These are phyloP conservation scores for Harpagifer antarcticus DNA, from an alignment of 2,797 vertebrate species.

Conservation along the genomic window DNA sequence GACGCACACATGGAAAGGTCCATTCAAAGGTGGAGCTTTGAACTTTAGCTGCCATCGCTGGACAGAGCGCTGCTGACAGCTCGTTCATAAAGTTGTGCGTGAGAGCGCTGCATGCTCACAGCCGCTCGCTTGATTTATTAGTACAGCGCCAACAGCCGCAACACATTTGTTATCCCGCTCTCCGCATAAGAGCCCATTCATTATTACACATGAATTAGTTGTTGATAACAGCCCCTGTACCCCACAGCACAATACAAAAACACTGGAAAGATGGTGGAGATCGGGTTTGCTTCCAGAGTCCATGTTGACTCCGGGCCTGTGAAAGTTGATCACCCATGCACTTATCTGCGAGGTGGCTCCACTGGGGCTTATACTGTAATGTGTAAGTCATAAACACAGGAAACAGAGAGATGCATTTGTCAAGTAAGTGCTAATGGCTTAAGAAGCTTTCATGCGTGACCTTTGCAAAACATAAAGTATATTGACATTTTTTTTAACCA, in stretches of 20 bases:
- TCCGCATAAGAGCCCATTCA: slow-evolving; percentile 71
- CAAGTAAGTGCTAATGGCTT: slow-evolving; percentile 55
- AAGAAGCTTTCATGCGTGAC: slow-evolving; percentile 45
- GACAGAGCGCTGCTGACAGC: slow-evolving; percentile 44
- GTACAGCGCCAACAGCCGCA: slow-evolving; percentile 40
- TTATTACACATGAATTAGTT: slow-evolving; percentile 78
- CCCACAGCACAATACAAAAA: slow-evolving; percentile 54
- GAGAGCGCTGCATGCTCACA: slow-evolving; percentile 46
- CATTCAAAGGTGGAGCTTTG: slow-evolving; percentile 47
- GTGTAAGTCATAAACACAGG: slow-evolving; percentile 63
- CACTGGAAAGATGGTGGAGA: slow-evolving; percentile 42
- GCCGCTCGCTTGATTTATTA: slow-evolving; percentile 73
- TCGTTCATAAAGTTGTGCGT: slow-evolving; percentile 47
- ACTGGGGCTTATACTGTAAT: slow-evolving; percentile 37
- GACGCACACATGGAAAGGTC: slow-evolving; percentile 18
- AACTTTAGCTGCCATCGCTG: slow-evolving; percentile 22
- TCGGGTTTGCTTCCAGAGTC: slow-evolving; percentile 34
- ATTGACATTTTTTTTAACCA: slow-evolving; percentile 20
- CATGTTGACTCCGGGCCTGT: slow-evolving; percentile 18
- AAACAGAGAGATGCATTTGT: slow-evolving; percentile 51
- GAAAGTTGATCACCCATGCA: slow-evolving; percentile 44
- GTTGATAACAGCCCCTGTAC: slow-evolving; percentile 67
- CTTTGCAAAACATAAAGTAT: slow-evolving; percentile 34
- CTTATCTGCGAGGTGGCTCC: slow-evolving; percentile 36
- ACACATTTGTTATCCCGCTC: slow-evolving; percentile 71